Base-by-base conservation (phyloP, 30 jellyfish, hydroid and myxozoan genomes). In the Sanderia malayensis region DNA sequence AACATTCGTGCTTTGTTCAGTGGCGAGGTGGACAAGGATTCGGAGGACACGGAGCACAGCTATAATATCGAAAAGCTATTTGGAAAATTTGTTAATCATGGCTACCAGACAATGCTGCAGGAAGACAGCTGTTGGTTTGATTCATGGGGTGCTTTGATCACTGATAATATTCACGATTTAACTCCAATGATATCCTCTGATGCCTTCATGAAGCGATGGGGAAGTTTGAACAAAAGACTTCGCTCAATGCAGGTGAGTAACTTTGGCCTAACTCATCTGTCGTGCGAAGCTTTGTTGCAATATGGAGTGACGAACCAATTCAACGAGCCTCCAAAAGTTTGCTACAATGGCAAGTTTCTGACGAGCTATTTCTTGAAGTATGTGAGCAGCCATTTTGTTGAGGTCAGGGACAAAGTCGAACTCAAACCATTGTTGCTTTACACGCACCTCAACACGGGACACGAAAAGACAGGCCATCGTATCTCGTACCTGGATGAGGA, bases 51-150 rank as follows among this genome's bases (percentile, higher is more conserved):
- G 22, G 92, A 49, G 33, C 82, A 67, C 44, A 71, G 78, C 11
- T 92, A 92, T 66, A 76, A 85, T 17, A 66, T 92, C 58, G 94
- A 79, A 25, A 71, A 30, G 44, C 74, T 92, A 6, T 77, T 84
- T 57, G 91, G 95, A 0, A 67, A 82, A 37, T 92, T 64, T 58
- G 57, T 55, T 30, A 71, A 74, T 18, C 63, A 61, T 44, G 98
- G 98, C 65, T 92, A 83, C 76, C 98, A 92, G 66, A 84, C 95
- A 10, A 76, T 84, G 80, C 63, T 92, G 41, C 98, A 92, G 62
- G 98, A 92, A 47, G 98, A 92, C 33, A 92, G 98, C 83, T 92
- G 98, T 61, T 92, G 98, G 98, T 84, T 79, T 44, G 98, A 92
- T 33, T 70, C 95, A 0, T 92, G 98, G 98, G 98, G 98, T 18